These are phyloP conservation scores for Ostrea edulis DNA, from an alignment of 1,140 invertebrate species.

Conservation along the genomic window DNA sequence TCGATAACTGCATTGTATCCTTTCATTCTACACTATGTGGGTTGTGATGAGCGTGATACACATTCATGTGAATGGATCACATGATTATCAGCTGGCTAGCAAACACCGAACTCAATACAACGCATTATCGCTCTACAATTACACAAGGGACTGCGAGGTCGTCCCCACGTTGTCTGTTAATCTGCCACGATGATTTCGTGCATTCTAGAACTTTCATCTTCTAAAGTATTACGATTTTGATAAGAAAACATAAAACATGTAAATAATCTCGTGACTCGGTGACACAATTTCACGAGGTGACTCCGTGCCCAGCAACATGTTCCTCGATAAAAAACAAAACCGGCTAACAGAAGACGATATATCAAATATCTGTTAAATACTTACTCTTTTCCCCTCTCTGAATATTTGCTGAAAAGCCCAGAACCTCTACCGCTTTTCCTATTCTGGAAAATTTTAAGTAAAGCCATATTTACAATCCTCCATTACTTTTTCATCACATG, in stretches of 20 bases:
- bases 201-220: too few species aligned
- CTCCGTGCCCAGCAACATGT: not conserved
- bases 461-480: not conserved
- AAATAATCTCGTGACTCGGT: not conserved
- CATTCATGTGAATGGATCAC: slow-evolving; percentile 39
- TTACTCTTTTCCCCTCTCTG: slow-evolving; percentile 14
- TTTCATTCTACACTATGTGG: not conserved
- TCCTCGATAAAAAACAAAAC: not conserved
- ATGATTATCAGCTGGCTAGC: slow-evolving; percentile 21
- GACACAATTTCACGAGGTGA: slow-evolving; percentile 1
- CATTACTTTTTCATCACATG: slow-evolving; percentile 22
- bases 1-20: not conserved
- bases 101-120: not conserved
- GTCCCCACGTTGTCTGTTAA: too few species aligned
- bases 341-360: not conserved
- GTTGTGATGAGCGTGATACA: slow-evolving; percentile 14
- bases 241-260: not conserved
- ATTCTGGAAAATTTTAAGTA: slow-evolving; percentile 36
- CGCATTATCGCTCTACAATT: not conserved
- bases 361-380: not conserved
- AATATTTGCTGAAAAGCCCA: not conserved
- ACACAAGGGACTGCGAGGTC: too few species aligned
- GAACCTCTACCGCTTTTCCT: slow-evolving; percentile 4
- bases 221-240: too few species aligned
- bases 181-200: too few species aligned